Conservation (phyloP, 2,888 invertebrate species). For the Ectemnius lituratus region DNA sequence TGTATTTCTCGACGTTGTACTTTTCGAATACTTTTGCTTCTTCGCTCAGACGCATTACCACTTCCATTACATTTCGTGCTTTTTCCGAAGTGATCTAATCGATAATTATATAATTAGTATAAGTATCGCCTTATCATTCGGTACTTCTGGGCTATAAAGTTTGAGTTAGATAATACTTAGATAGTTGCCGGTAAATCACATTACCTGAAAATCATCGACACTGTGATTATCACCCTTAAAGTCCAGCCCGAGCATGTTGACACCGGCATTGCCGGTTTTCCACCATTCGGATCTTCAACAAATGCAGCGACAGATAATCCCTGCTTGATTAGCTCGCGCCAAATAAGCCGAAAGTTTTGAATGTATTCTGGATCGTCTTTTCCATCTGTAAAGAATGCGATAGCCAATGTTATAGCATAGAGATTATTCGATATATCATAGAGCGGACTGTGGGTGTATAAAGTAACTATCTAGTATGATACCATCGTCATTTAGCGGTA, state of each 20-base stretch:
- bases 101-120: constrained; percentile 13
- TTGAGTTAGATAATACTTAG: too few species aligned
- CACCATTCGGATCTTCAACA: constrained; percentile 66
- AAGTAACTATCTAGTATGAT: too few species aligned
- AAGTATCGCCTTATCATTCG: too few species aligned
- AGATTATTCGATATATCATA: too few species aligned
- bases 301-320: constrained; percentile 73
- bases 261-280: constrained; percentile 73
- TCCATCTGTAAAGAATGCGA: constrained; percentile 57
- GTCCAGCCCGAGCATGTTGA: constrained; percentile 65
- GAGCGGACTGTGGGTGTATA: too few species aligned
- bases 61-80: constrained; percentile 27
- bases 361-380: constrained; percentile 58
- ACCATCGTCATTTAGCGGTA: too few species aligned
- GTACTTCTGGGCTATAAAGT: too few species aligned
- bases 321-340: constrained; percentile 65
- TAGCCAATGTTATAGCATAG: too few species aligned
- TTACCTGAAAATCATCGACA: background rate
- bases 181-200: too few species aligned
- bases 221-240: constrained; percentile 43
- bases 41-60: constrained; percentile 38
- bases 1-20: constrained; percentile 65
- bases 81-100: constrained; percentile 6
- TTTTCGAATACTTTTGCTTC: constrained; percentile 57
- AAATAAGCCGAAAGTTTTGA: constrained; percentile 62